Evolutionary conservation across 53 echinoderm and acorn worm species (phyloP), one percentile per base, ranked within the genome.

Genomic region (Actinopyga echinites): DNA sequence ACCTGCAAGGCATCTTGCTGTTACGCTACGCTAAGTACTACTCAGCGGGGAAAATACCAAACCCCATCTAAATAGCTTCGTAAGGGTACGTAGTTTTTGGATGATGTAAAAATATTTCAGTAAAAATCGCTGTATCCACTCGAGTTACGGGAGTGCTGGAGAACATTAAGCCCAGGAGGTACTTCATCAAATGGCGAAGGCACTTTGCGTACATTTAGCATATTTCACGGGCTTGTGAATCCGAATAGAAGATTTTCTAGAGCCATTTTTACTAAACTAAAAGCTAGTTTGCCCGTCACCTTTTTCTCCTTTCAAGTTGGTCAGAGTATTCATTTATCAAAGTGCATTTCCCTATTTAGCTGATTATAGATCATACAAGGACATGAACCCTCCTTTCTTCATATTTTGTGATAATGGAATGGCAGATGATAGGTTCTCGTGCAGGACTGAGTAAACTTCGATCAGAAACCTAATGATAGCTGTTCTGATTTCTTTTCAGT

Each of bases 121-220:
- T 68, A 38, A 22, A 33, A 68, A 38, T 68, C 6, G 68, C 68
- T 68, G 34, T 68, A 68, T 68, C 68, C 32, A 68, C 68, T 68
- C 68, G 34, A 68, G 38, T 68, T 68, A 68, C 68, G 68, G 38
- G 32, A 34, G 68, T n/a, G 34, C 38, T 68, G 38, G n/a, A 34
- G 68, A 68, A 68, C 68, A 68, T 68, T 37, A 36, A 22, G 68
- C 68, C 68, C 68, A 31, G 34, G 38, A 38, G 68, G 35, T 68
- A 33, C 34, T 68, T 23, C 68, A 68, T 68, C 68, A 68, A 68
- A 49, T 49, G 49, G 49, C 49, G 49, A 68, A 68, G 38, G 75
- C 75, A 75, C 45, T 75, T 75, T 53, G 4, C n/a, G 49, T 75
- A 53, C 75, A 75, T 75, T 75, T 75, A 44, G 45, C 36, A 75